A percentile compares a stretch with the other conserved stretches of the same genome.
phyloP scores from a whole-genome alignment of 2,113 vertebrate genomes.

The Polypterus bichir region DNA sequence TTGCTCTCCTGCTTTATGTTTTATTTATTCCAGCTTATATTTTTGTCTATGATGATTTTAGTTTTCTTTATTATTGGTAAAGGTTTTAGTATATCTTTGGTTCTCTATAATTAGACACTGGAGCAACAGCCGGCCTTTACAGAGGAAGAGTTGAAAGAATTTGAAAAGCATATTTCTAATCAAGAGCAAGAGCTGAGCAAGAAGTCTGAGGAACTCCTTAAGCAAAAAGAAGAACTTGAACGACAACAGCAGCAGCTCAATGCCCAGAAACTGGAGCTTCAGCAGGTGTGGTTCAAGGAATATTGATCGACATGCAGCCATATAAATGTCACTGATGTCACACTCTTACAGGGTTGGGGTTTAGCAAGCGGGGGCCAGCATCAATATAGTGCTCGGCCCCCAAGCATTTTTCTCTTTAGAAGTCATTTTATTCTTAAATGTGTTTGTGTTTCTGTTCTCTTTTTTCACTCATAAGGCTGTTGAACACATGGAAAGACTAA shows the following conservation, averaged over 20 bases:
- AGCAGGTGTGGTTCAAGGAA: conserved; percentile 54
- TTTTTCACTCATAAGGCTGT: conserved; percentile 50
- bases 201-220: conserved; percentile 71
- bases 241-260: conserved; percentile 80
- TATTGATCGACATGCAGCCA: no score
- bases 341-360: no score
- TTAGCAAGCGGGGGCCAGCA: no score
- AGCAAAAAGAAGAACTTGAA: conserved; percentile 78
- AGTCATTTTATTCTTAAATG: no score
- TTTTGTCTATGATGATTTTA: no score
- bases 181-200: conserved; percentile 73
- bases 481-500: conserved; percentile 84
- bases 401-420: no score
- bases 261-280: conserved; percentile 76
- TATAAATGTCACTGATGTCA: no score
- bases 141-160: conserved; percentile 82
- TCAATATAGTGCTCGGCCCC: not conserved
- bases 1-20: no score
- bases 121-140: conserved; percentile 85
- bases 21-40: no score
- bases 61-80: no score
- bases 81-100: no score
- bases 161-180: conserved; percentile 71
- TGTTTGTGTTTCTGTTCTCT: no score
- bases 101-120: conserved; percentile 54